phyloP scores from a whole-genome alignment of 2,888 invertebrate species.

The Megastigmus dorsalis region DNA sequence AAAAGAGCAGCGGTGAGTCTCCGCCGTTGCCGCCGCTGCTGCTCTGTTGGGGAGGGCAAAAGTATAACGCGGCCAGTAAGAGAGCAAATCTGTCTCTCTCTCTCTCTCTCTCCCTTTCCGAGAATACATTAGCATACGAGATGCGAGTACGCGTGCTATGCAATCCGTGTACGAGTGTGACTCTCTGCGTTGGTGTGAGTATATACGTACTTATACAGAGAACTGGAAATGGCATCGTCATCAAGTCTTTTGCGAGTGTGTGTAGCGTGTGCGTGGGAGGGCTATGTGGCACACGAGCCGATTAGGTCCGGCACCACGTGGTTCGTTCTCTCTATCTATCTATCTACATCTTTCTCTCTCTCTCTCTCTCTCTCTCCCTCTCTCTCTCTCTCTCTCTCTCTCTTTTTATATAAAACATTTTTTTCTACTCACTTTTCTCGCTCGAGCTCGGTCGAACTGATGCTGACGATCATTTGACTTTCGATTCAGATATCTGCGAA shows the following conservation, averaged over 20 bases:
- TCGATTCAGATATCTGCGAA: constrained; percentile 27
- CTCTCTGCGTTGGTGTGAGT: no score
- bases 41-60: no score
- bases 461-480: constrained; percentile 40
- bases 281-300: constrained; percentile 12
- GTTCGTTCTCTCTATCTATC: constrained; percentile 6
- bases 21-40: no score
- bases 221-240: constrained; percentile 34
- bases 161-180: no score
- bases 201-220: no score
- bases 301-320: constrained; percentile 22
- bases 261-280: neutral
- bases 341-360: constrained; percentile 49
- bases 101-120: neutral
- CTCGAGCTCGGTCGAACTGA: constrained; percentile 28
- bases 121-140: constrained; percentile 20
- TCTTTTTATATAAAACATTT: no score
- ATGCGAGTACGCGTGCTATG: neutral
- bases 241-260: no score
- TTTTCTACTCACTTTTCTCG: constrained; percentile 58
- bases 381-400: constrained; percentile 51
- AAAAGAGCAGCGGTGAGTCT: no score
- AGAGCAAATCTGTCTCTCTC: neutral
- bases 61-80: neutral
- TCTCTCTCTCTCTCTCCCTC: constrained; percentile 53